Conservation (phyloP, 2,888 invertebrate genomes). For the Unio pictorum region DNA sequence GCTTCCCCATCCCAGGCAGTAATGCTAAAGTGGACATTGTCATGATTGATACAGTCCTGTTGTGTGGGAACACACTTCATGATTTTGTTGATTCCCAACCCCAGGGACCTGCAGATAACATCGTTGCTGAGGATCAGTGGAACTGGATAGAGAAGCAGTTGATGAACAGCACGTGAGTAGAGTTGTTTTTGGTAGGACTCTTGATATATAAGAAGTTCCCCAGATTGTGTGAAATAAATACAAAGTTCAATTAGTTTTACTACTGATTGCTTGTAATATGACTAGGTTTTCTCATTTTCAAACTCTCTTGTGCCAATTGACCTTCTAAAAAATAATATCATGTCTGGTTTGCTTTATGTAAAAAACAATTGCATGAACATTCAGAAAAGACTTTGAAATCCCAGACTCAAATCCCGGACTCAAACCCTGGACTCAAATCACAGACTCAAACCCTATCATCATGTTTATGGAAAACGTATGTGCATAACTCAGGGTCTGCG, state of each 20-base stretch:
- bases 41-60: slow-evolving; percentile 73
- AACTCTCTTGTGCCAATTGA: neutral
- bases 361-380: too few species aligned
- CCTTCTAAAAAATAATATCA: too few species aligned
- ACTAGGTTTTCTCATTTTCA: neutral
- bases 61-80: slow-evolving; percentile 72
- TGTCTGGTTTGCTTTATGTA: too few species aligned
- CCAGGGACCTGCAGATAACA: slow-evolving; percentile 42
- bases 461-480: too few species aligned
- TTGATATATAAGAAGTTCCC: neutral
- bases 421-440: too few species aligned
- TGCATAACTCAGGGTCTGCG: too few species aligned
- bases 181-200: neutral
- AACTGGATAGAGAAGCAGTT: slow-evolving; percentile 69
- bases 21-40: slow-evolving; percentile 68
- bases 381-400: too few species aligned
- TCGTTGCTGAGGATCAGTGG: slow-evolving; percentile 67
- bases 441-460: too few species aligned
- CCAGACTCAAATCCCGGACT: too few species aligned
- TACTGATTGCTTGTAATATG: too few species aligned
- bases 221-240: neutral
- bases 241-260: too few species aligned
- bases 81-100: slow-evolving; percentile 52
- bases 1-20: slow-evolving; percentile 59
- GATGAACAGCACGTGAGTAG: slow-evolving; percentile 58